Base-by-base conservation (phyloP, 2,888 invertebrate species). In the Nemotelus pantherinus region DNA sequence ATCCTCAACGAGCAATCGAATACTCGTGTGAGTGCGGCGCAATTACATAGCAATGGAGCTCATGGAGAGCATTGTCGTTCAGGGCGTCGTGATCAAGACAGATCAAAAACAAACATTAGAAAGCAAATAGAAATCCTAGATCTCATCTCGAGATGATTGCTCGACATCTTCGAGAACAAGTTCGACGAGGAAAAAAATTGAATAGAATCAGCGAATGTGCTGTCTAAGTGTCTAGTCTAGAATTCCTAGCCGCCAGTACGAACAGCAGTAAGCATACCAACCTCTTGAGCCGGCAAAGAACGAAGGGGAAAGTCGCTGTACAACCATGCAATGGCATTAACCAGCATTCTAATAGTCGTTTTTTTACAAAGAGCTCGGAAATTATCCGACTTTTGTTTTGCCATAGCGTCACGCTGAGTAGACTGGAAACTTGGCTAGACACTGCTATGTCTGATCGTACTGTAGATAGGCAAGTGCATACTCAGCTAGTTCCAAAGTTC, bases 111-210 rank as follows among this genome's bases (percentile, higher is more conserved):
- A 65, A 45, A 65, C 65, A 65, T 65, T 65, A 65, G 65, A 65
- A 65, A 65, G 65, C 65, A 65, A 65, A 47, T 65, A 65, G 65
- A 65, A 45, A 41, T 65, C 65, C 44, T 43, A 41, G 45, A 65
- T 65, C 65, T 47, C 65, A 65, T 65, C 65, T 47, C 65, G 47
- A 65, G 65, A 7, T 47, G 47, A 65, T 47, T 65, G 47, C 25
- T 65, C 68, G 68, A 53, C 53, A 39, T 68, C 68, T 53, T 68
- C 68, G 68, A 50, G 53, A 68, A 68, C 45, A 68, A n/a, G n/a
- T 58, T 6, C 25, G 50, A 48, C 53, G 7, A n/a, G 45, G 44
- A 50, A 50, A 50, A 25, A 48, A 25, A 25, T 25, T 25, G 25
- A 25, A 48, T 5, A n/a, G 9, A 68, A 53, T 3, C 53, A 25